Evolutionary conservation across 2,888 invertebrate genomes (phyloP).

Genomic region (Tiliacea aurago): DNA sequence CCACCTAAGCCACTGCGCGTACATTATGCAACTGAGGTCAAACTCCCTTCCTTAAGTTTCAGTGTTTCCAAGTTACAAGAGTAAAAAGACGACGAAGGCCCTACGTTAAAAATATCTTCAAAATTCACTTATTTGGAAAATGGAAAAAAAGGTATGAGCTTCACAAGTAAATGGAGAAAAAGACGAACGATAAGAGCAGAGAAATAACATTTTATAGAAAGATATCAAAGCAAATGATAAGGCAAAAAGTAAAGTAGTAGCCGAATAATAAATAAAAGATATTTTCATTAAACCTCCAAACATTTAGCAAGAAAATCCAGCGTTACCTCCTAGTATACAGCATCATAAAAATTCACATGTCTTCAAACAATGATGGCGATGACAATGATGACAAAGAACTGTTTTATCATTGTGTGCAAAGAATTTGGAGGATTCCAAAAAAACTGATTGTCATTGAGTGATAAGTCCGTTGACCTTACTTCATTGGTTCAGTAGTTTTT

Average conservation of each 20-base stretch:
- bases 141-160: neutral
- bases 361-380: constrained; percentile 50
- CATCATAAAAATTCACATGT: constrained; percentile 54
- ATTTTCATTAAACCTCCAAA: neutral
- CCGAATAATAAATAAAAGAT: neutral
- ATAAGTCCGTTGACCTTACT: constrained; percentile 50
- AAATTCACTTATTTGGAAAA: neutral
- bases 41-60: neutral
- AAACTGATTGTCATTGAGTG: constrained; percentile 55
- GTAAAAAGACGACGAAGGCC: too few relatives aligned
- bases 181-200: neutral
- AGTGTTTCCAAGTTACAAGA: neutral
- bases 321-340: constrained; percentile 7
- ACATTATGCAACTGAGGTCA: neutral
- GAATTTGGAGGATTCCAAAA: constrained; percentile 61
- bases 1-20: neutral
- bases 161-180: neutral
- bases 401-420: constrained; percentile 57
- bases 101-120: neutral
- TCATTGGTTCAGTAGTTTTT: constrained; percentile 37
- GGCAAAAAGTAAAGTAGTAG: neutral
- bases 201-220: neutral
- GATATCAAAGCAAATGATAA: neutral
- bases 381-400: constrained; percentile 58
- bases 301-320: constrained; percentile 24